Conservation (phyloP, 2,888 invertebrate species). For the Flexamia atlantica region DNA sequence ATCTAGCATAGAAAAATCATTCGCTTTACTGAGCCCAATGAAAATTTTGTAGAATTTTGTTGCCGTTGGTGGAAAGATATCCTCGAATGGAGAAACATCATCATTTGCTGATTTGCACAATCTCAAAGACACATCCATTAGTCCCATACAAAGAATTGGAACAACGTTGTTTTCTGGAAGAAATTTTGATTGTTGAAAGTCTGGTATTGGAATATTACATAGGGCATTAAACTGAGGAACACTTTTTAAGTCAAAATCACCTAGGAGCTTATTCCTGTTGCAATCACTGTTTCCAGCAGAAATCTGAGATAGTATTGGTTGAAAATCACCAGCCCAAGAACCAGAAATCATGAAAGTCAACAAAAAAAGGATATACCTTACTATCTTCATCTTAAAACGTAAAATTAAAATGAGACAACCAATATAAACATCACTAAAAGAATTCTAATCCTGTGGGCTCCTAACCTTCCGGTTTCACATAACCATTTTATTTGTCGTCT, state of each 20-base stretch:
- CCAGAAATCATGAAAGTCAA: neutral
- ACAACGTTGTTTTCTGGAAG: conserved; percentile 33
- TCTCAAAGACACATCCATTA: conserved; percentile 41
- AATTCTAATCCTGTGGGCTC: no score
- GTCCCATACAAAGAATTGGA: conserved; percentile 55
- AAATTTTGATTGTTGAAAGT: conserved; percentile 13
- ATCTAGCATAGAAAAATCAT: conserved; percentile 20
- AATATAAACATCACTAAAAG: no score
- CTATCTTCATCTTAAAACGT: no score
- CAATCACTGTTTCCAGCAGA: conserved; percentile 10
- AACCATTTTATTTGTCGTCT: no score
- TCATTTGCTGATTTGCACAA: conserved; percentile 14
- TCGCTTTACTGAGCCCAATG: neutral
- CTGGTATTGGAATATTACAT: conserved; percentile 34
- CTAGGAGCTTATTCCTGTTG: neutral
- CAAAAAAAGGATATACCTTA: no score
- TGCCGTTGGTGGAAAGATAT: neutral
- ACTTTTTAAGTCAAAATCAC: conserved; percentile 2
- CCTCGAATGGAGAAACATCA: conserved; percentile 5
- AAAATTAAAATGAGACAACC: no score
- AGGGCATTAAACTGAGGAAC: conserved; percentile 31
- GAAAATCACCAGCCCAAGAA: neutral
- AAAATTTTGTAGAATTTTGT: neutral
- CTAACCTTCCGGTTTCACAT: no score
- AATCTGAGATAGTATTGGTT: neutral